Evolutionary conservation across 2,113 vertebrate genomes (phyloP).

Genomic region (Solea solea): DNA sequence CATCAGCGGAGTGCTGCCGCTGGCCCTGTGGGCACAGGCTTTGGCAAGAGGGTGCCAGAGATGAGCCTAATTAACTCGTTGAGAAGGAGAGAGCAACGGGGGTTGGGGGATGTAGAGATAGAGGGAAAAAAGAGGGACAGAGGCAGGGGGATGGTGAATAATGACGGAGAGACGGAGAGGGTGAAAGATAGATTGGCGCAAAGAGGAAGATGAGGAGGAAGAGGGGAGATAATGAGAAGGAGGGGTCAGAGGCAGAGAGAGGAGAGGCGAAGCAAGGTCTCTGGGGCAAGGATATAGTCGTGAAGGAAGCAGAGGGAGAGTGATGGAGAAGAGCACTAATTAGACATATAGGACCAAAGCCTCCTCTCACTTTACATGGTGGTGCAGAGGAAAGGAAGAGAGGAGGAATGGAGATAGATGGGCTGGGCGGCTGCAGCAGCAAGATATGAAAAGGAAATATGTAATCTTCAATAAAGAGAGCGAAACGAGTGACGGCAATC

Average conservation of each 20-base stretch:
- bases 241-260: conserved; percentile 57
- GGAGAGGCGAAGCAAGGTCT: conserved; percentile 57
- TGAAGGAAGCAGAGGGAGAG: conserved; percentile 61
- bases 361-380: conserved; percentile 50
- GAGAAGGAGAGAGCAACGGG: conserved; percentile 50
- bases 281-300: conserved; percentile 64
- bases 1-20: conserved; percentile 55
- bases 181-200: conserved; percentile 58
- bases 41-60: conserved; percentile 74
- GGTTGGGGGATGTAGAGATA: neutral
- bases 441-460: conserved; percentile 78
- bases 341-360: conserved; percentile 66
- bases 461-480: conserved; percentile 69
- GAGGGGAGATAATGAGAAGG: conserved; percentile 67
- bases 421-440: conserved; percentile 52
- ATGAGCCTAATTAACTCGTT: conserved; percentile 84
- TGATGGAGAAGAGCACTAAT: conserved; percentile 76
- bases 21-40: conserved; percentile 74
- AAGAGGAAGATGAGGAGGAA: conserved; percentile 55
- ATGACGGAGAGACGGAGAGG: conserved; percentile 56
- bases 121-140: conserved; percentile 16
- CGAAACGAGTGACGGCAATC: conserved; percentile 61
- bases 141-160: conserved; percentile 39
- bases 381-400: neutral
- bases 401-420: conserved; percentile 65